A percentile compares a stretch with the other conserved stretches of the same genome.
phyloP scores from a whole-genome alignment of 2,113 vertebrate species.

The Cynoglossus semilaevis region DNA sequence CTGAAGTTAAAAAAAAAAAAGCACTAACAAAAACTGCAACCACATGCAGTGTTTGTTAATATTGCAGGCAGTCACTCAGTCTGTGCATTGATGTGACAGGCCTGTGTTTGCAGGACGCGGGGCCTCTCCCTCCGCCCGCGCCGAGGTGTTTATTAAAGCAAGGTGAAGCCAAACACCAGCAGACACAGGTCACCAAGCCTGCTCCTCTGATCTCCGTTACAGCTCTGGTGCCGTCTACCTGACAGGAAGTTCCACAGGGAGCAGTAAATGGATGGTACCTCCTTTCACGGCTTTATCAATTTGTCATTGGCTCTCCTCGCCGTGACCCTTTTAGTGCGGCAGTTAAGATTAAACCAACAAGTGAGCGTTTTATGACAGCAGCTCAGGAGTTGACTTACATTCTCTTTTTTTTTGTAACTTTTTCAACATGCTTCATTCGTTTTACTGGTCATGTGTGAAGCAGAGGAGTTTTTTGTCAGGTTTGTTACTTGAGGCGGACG shows the following conservation, averaged over 20 bases:
- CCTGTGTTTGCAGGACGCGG: conserved; percentile 49
- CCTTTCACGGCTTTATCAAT: conserved; percentile 66
- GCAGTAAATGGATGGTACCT: conserved; percentile 62
- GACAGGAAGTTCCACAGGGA: conserved; percentile 64
- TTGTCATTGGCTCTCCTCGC: conserved; percentile 71
- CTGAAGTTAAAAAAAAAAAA: not conserved
- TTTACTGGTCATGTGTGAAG: conserved; percentile 17
- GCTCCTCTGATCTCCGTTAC: conserved; percentile 65
- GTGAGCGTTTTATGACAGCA: conserved; percentile 40
- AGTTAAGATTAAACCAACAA: conserved; percentile 47
- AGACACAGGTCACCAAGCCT: conserved; percentile 56
- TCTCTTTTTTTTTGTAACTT: not conserved
- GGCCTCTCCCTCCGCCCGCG: conserved; percentile 53
- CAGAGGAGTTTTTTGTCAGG: conserved; percentile 4
- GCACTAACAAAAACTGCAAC: conserved; percentile 5
- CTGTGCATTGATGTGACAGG: conserved; percentile 69
- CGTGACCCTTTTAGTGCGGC: conserved; percentile 41
- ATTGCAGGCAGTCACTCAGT: conserved; percentile 60
- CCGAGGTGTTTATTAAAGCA: conserved; percentile 78
- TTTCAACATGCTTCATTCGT: conserved; percentile 25
- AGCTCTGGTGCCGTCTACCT: conserved; percentile 50
- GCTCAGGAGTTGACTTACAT: conserved; percentile 16
- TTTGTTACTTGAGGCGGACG: not conserved
- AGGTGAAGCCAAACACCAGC: conserved; percentile 69
- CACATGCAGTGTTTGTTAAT: conserved; percentile 17